phyloP scores from a whole-genome alignment of 2,113 vertebrate species.

The Macroglossus sobrinus region DNA sequence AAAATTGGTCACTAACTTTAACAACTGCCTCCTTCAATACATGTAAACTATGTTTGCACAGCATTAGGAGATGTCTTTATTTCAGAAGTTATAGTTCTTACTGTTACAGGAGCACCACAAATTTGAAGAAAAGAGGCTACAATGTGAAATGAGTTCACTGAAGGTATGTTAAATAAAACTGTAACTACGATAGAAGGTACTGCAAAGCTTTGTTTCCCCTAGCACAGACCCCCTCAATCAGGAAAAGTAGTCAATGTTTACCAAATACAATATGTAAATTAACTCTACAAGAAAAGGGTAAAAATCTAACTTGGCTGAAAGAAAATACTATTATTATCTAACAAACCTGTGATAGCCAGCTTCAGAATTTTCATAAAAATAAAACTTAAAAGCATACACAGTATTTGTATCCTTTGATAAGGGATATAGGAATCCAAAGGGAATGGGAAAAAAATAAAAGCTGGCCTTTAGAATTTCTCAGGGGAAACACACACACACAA shows the following conservation, averaged over 20 bases:
- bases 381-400: conserved; percentile 46
- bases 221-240: conserved; percentile 62
- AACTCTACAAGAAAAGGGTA: not conserved
- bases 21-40: conserved; percentile 72
- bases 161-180: conserved; percentile 71
- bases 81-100: conserved; percentile 77
- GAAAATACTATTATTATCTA: conserved; percentile 34
- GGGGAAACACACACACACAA: conserved; percentile 48
- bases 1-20: conserved; percentile 57
- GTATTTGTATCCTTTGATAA: conserved; percentile 26
- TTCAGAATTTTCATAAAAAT: conserved; percentile 70
- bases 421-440: conserved; percentile 38
- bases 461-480: conserved; percentile 53
- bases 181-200: conserved; percentile 62
- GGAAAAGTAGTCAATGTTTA: conserved; percentile 66
- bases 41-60: conserved; percentile 80
- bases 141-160: conserved; percentile 74
- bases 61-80: conserved; percentile 78
- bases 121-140: conserved; percentile 79
- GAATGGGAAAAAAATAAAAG: conserved; percentile 46
- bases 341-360: conserved; percentile 29
- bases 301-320: conserved; percentile 22
- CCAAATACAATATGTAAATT: conserved; percentile 42
- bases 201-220: conserved; percentile 51
- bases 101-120: conserved; percentile 80